Evolutionary conservation across 2,888 invertebrate species (phyloP), one percentile per base, ranked within the genome.

Genomic region (Keiferia lycopersicella): DNA sequence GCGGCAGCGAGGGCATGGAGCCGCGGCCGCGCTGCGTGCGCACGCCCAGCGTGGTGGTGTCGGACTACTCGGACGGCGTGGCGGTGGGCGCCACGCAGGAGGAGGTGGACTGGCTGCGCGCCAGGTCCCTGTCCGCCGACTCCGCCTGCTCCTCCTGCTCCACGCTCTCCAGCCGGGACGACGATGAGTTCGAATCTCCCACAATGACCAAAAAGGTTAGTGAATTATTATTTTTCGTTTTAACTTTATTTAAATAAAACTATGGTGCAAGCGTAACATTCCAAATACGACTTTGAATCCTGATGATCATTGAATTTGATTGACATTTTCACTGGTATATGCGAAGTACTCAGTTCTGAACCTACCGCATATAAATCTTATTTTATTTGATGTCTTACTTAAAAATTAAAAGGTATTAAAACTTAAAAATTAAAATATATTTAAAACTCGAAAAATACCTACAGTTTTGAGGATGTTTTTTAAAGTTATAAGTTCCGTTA

Each of bases 11-110:
- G 71, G 91, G 92, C 71, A 78, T 85, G 68, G 88, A 89, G 75
- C 82, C 91, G 69, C 77, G 93, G 69, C 91, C 86, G 73, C 76
- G 90, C 75, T 96, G 94, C 74, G 95, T 96, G 83, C 88, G 96
- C 66, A 96, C 96, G 0, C 97, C 97, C 0, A 96, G 96, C 64
- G 96, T 97, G 57, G 96, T 97, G 2, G 96, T 97, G 51, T 96
- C 96, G 77, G 97, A 97, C 81, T 96, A 96, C 77, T 96, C 96
- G 0, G 96, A 96, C 76, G 96, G 88, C 0, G 79, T 86, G 34
- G 88, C 86, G 0, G 90, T 88, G 11, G 91, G 91, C 3, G 91
- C 90, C 2, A 88, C 90, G 0, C 84, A 84, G 63, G 91, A 89
- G 73, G 91, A 91, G 72, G 88, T 87, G 69, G 79, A 86, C 73